Base-by-base conservation (phyloP, 37 sponge, comb jelly and placozoan genomes). In the Chondrilla cf. caribensis region DNA sequence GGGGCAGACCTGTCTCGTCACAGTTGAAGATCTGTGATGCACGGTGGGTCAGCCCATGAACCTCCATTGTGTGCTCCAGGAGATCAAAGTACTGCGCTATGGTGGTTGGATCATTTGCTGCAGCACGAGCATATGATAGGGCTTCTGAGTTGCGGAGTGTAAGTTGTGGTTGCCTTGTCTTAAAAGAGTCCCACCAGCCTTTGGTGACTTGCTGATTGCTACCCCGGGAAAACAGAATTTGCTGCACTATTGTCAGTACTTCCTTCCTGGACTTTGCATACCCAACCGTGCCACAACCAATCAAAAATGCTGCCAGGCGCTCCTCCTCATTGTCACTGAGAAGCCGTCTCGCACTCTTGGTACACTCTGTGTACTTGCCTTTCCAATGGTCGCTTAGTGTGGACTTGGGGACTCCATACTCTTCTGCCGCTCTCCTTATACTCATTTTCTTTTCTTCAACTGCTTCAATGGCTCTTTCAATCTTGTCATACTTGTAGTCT, bases 1-100 rank as follows among this genome's bases (percentile, higher is more conserved):
- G 28, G 17, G 65, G 80, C 66, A 79, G 22, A 29, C 80, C 80
- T 44, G 59, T 57, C 80, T 79, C 58, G 80, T 79, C 59, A 57
- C 38, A 54, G 36, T 79, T 79, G 7, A 79, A 79, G 5, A 41
- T 17, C 18, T 79, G 80, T 35, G 58, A 8, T 32, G 80, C 65
- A 19, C 51, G 42, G 25, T 79, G 37, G 8, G 51, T 79, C 17
- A 79, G 80, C 5, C 51, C 80, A 79, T 79, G 26, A 7, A 8
- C 80, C 3, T 44, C 26, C 3, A 79, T 7, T 21, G 59, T 57
- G 11, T 40, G 18, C 36, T 79, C 58, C 22, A 79, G 25, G 9
- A 79, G 9, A n/a, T 79, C 80, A 47, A 44, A 79, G 36, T 79
- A 79, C 26, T 62, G 6, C 18, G 6, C 15, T 6, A 62, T 28